These are phyloP conservation scores for Amiota communis DNA, from an alignment of 2,888 invertebrate genomes.

Conservation along the genomic window DNA sequence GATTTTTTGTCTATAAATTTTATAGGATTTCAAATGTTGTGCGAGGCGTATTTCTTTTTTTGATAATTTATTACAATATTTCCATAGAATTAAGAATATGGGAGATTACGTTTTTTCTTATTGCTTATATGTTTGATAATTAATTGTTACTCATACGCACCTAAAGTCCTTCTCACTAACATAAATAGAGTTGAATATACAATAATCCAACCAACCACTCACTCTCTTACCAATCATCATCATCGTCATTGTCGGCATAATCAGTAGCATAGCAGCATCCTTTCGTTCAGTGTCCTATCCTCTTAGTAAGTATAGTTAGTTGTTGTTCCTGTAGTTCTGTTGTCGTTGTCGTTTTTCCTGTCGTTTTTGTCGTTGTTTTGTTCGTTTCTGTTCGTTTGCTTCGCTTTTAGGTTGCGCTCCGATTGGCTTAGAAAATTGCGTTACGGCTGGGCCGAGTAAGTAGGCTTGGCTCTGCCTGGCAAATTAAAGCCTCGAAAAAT, in stretches of 20 bases:
- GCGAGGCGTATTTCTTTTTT: constrained; percentile 8
- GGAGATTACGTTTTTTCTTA: background rate
- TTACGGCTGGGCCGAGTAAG: constrained; percentile 51
- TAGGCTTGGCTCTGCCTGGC: constrained; percentile 65
- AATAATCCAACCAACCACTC: background rate
- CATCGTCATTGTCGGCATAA: constrained; percentile 24
- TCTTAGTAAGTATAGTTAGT: background rate
- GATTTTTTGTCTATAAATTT: background rate
- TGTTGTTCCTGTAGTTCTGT: constrained; percentile 16
- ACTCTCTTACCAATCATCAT: constrained; percentile 16
- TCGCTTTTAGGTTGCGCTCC: constrained; percentile 54
- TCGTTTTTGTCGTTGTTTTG: constrained; percentile 44
- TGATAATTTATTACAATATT: constrained; percentile 34
- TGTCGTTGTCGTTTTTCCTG: constrained; percentile 54
- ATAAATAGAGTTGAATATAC: constrained; percentile 6
- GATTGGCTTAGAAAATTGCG: constrained; percentile 72
- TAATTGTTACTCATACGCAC: constrained; percentile 63
- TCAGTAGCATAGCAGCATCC: constrained; percentile 20
- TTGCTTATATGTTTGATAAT: constrained; percentile 50
- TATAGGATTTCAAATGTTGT: background rate
- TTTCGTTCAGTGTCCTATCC: background rate
- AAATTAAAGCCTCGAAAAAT: constrained; percentile 19
- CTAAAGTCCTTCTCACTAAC: constrained; percentile 10
- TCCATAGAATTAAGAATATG: background rate
- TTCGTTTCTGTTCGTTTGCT: constrained; percentile 7